These are phyloP conservation scores for Macaria notata DNA, from an alignment of 2,888 invertebrate species.

Conservation along the genomic window DNA sequence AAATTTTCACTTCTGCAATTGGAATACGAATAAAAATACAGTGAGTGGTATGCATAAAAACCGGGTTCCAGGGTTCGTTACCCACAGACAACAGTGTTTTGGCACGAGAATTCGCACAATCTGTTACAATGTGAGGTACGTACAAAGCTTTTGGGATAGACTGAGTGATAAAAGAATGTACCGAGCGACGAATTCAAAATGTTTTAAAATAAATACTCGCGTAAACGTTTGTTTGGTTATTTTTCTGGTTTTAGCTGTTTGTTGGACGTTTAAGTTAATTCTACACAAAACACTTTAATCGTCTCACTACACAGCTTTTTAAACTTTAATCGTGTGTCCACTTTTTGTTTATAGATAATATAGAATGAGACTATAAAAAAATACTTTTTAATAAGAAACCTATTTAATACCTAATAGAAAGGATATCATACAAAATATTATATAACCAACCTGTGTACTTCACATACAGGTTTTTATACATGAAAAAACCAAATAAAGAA, in stretches of 20 bases:
- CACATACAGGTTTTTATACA: background rate
- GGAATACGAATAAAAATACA: slow-evolving; percentile 20
- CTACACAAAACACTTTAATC: no score
- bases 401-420: no score
- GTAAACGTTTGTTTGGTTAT: no score
- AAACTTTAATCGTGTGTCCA: no score
- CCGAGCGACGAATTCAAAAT: background rate
- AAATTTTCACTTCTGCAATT: slow-evolving; percentile 12
- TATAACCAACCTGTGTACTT: no score
- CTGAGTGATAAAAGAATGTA: slow-evolving; percentile 2
- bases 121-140: slow-evolving; percentile 14
- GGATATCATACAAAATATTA: no score
- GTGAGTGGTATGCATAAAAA: slow-evolving; percentile 16
- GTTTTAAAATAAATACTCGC: background rate
- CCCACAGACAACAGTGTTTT: slow-evolving; percentile 38
- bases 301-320: no score
- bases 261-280: no score
- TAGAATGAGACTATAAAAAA: no score
- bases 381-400: no score
- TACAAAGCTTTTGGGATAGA: slow-evolving; percentile 4
- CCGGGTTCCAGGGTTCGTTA: slow-evolving; percentile 41
- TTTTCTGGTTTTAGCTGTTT: no score
- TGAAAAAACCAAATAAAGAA: background rate
- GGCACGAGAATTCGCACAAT: slow-evolving; percentile 35
- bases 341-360: no score